Conservation (phyloP, 2,888 invertebrate species). For the Philereme transversata region DNA sequence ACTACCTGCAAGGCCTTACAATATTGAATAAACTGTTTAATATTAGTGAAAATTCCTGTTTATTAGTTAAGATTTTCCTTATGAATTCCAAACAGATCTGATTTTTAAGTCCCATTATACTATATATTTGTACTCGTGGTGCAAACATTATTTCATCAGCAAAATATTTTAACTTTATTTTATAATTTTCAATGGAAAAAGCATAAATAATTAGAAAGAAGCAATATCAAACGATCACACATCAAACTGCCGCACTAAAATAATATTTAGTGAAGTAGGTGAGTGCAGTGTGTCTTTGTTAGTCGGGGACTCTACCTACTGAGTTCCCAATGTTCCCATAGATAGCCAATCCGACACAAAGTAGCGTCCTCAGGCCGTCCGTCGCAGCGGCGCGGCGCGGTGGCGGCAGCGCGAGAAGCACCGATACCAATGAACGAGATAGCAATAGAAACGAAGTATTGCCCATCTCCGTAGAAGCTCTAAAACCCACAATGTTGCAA, state of each 20-base stretch:
- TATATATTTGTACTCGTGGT: too few species aligned
- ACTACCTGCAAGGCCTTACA: too few species aligned
- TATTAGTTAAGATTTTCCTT: too few species aligned
- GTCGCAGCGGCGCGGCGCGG: background rate
- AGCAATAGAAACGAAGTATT: constrained; percentile 47
- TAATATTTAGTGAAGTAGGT: constrained; percentile 1
- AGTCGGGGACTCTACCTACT: background rate
- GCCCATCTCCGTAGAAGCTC: constrained; percentile 33
- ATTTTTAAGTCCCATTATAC: too few species aligned
- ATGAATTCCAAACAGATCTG: too few species aligned
- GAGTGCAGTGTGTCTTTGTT: constrained; percentile 14
- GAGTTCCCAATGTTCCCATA: too few species aligned
- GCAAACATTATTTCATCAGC: too few species aligned
- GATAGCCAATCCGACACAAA: background rate
- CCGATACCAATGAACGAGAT: constrained; percentile 50
- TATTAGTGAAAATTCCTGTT: too few species aligned
- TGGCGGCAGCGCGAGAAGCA: constrained; percentile 15
- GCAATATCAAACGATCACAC: constrained; percentile 2
- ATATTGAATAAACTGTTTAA: too few species aligned
- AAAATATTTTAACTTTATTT: too few species aligned
- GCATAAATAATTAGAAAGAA: background rate
- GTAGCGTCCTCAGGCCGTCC: constrained; percentile 7
- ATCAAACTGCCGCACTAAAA: constrained; percentile 6
- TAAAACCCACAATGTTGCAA: constrained; percentile 24
- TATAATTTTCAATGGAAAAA: background rate